phyloP scores from a whole-genome alignment of 1,140 invertebrate species.

The Apis florea region DNA sequence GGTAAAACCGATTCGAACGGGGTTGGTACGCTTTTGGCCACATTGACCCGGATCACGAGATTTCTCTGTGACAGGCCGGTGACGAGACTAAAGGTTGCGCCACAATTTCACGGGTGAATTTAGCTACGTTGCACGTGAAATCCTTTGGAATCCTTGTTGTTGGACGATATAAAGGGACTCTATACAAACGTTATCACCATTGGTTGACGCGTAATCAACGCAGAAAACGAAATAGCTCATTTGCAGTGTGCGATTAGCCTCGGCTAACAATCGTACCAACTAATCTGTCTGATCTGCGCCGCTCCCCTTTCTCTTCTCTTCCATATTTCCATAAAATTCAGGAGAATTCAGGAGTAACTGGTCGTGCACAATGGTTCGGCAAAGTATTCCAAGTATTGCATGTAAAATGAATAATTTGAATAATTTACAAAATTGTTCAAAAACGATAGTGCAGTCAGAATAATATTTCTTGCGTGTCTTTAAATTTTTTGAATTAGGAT shows the following conservation, averaged over 20 bases:
- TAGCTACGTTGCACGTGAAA: conserved; percentile 44
- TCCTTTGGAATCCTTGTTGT: conserved; percentile 38
- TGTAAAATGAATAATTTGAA: too few relatives aligned
- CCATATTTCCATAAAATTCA: neutral
- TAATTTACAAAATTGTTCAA: too few relatives aligned
- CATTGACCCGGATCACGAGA: conserved; percentile 44
- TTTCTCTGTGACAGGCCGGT: conserved; percentile 54
- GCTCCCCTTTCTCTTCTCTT: conserved; percentile 12
- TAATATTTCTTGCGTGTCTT: too few relatives aligned
- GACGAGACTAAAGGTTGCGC: conserved; percentile 54
- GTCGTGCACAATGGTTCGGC: too few relatives aligned
- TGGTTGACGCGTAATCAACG: conserved; percentile 52
- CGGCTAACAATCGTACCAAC: conserved; percentile 47
- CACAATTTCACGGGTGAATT: conserved; percentile 56
- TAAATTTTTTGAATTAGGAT: too few relatives aligned
- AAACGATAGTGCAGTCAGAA: too few relatives aligned
- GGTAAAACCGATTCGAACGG: neutral
- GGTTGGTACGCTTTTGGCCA: conserved; percentile 32
- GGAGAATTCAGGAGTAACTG: too few relatives aligned
- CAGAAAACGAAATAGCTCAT: conserved; percentile 62
- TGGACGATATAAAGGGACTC: conserved; percentile 33
- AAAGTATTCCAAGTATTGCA: too few relatives aligned
- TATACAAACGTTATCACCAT: conserved; percentile 57
- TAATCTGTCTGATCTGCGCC: neutral
- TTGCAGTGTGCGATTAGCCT: conserved; percentile 53